Conservation (phyloP, 2,797 vertebrate genomes). For the Fringilla coelebs region DNA sequence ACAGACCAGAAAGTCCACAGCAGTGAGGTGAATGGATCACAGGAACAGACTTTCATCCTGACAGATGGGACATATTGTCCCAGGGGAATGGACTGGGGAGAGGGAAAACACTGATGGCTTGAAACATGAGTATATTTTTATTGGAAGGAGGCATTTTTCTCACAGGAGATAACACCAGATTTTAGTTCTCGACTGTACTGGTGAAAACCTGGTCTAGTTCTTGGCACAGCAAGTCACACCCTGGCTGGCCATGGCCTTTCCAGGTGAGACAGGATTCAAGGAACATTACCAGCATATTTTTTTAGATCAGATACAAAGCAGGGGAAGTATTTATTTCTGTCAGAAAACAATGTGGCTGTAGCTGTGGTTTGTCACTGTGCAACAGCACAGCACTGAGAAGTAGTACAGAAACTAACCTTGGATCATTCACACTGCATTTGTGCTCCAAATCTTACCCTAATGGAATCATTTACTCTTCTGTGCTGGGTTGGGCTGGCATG, state of each 20-base stretch:
- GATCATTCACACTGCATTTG: neutral
- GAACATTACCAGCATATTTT: neutral
- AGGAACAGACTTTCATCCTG: neutral
- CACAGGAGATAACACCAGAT: neutral
- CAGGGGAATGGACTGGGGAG: neutral
- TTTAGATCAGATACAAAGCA: neutral
- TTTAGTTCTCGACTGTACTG: neutral
- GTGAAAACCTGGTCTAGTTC: neutral
- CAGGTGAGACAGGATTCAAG: neutral
- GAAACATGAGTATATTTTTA: neutral
- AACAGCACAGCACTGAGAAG: neutral
- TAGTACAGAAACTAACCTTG: neutral
- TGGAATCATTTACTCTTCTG: neutral
- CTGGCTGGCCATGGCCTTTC: neutral
- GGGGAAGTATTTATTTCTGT: neutral
- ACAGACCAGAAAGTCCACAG: neutral
- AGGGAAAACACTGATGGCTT: neutral
- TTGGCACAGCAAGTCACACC: rapidly evolving
- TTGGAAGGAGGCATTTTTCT: neutral
- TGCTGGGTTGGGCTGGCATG: neutral
- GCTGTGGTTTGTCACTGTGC: neutral
- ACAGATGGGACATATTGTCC: neutral
- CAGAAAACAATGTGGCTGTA: neutral
- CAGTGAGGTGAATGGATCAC: neutral
- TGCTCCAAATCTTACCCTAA: neutral